Base-by-base conservation (phyloP, 2,797 vertebrate species). In the Vireo griseus region DNA sequence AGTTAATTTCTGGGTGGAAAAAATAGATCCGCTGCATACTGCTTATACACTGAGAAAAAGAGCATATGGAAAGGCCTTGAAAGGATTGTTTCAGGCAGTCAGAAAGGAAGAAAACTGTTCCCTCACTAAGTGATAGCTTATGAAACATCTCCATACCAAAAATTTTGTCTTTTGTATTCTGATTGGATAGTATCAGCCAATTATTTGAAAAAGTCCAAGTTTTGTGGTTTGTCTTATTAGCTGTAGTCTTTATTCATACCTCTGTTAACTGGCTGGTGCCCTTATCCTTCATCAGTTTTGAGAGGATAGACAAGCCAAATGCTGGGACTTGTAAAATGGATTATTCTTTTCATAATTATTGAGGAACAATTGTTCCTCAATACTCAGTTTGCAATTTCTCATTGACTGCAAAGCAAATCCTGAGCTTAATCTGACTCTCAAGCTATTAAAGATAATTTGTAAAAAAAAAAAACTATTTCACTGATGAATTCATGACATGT, bases 321-420 rank as follows among this genome's bases (percentile, higher is more conserved):
- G 47, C 73, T 90, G 61, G 40, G 35, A 85, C 74, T 88, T 92
- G 33, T 48, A 91, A 92, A 92, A 94, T 86, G 42, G 61, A 86
- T 95, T 91, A 62, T 79, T 89, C 42, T 66, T 92, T 68, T 74
- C 66, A 68, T 35, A 35, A 26, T 77, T 87, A 74, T 83, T 86
- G 86, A 95, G 44, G 59, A 94, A 55, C 44, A 88, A 58, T 72
- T 86, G 71, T 61, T 92, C 74, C 55, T 92, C 80, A 63, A 71
- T 88, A 85, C 40, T 73, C 76, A 82, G 26, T 42, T 39, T 92
- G 33, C 9, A 76, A 45, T 87, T 96, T 94, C 55, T 90, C 77
- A 92, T 65, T 78, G 92, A 89, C 72, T 76, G 61, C 26, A 92
- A 90, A 84, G 67, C 24, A 95, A 88, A 93, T 85, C 55, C 61